These are phyloP conservation scores for Palythoa caribaeorum DNA, from an alignment of 92 coral and sea anemone species.

Conservation along the genomic window DNA sequence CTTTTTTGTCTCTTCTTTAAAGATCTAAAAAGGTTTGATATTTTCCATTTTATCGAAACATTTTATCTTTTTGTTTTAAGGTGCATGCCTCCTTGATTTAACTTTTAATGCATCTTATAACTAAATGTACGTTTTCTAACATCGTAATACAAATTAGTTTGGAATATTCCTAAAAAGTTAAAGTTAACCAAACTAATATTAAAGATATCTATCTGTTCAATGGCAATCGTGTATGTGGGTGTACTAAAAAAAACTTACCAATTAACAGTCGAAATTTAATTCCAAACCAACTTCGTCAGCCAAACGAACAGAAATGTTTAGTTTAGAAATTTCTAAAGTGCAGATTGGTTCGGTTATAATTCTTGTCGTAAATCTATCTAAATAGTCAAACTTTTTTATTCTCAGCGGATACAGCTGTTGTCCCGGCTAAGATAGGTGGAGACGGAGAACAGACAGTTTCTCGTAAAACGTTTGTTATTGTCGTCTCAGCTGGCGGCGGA, in stretches of 20 bases:
- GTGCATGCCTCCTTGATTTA: too few species aligned
- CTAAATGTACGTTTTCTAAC: too few species aligned
- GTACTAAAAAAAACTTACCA: too few species aligned
- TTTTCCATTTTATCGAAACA: not conserved
- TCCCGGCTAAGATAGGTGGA: conserved; percentile 28
- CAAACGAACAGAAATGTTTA: too few species aligned
- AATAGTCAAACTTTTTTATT: not conserved
- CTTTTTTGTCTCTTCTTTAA: not conserved
- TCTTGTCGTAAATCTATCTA: not conserved
- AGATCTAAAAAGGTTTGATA: not conserved
- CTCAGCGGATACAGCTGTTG: conserved; percentile 44
- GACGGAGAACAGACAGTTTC: conserved; percentile 56
- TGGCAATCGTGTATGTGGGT: too few species aligned
- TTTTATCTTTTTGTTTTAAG: too few species aligned
- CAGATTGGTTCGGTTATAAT: not conserved
- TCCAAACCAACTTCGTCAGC: not conserved
- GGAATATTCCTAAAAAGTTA: too few species aligned
- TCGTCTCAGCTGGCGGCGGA: conserved; percentile 73
- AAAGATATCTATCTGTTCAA: too few species aligned
- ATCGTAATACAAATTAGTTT: not conserved
- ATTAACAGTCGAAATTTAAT: too few species aligned
- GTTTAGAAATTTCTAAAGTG: not conserved
- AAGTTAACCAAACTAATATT: too few species aligned
- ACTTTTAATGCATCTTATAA: too few species aligned
- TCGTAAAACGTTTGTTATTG: conserved; percentile 70